Base-by-base conservation (phyloP, 1,140 invertebrate species). In the Trichonephila inaurata region DNA sequence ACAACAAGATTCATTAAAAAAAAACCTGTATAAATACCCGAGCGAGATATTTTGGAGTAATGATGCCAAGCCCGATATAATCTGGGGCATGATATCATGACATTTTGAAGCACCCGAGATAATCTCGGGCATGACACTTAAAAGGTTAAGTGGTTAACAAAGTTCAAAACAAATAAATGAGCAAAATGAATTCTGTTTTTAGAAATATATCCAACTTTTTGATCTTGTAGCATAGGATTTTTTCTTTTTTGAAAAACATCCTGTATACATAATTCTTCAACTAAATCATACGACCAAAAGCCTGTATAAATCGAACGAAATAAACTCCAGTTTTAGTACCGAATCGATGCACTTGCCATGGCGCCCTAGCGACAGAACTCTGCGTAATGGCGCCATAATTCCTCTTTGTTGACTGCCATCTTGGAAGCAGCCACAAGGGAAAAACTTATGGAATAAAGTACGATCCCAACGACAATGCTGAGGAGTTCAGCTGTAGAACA, bases 361-460 rank as follows among this genome's bases (percentile, higher is more conserved):
- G 81, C 81, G 81, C 81, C 81, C 44, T 82, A 21, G 81, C 33
- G 81, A 82, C 81, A 82, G 81, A 44, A 82, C 33, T 40, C 44
- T 82, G 81, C 7, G 81, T 82, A 51, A 51, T 82, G 33, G 81
- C 81, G 44, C 44, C 81, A 82, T 82, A 82, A 82, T 82, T 82
- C 16, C 81, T 82, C 81, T 82, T 82, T 82, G 81, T 82, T 82
- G 81, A 82, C 81, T 44, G 81, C 44, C 81, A 82, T 82, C 81
- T 82, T 82, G 44, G 81, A 82, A 82, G 44, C 81, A 51, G 81
- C 40, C 44, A 44, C 33, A 51, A 40, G 40, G 40, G 44, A 51
- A 82, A 82, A 82, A 82, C 19, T 40, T 44, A 51, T 51, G 33
- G 44, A 40, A 44, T 40, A 40, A 44, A 82, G 33, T 44, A 44